Conservation (phyloP, 1,140 invertebrate genomes). For the Ips typographus region DNA sequence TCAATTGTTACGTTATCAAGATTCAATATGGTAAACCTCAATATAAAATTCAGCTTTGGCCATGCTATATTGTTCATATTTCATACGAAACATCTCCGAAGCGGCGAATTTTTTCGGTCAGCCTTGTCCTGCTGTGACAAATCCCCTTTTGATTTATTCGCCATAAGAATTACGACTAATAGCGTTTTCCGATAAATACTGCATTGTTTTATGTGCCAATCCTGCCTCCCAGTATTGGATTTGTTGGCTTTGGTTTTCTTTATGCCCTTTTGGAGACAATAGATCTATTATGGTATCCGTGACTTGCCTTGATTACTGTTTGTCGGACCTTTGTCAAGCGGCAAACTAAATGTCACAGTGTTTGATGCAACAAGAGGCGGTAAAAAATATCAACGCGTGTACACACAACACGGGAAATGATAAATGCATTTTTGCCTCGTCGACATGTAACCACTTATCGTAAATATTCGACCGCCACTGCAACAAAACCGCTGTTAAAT, state of each 20-base stretch:
- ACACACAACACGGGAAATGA: constrained; percentile 14
- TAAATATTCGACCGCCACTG: constrained; percentile 25
- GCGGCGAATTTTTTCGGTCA: background rate
- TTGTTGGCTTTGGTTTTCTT: background rate
- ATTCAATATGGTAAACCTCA: too few relatives aligned
- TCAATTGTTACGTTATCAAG: too few relatives aligned
- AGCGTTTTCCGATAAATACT: background rate
- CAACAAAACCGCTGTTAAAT: constrained; percentile 34
- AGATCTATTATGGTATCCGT: background rate
- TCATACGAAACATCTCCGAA: too few relatives aligned
- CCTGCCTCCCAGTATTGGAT: too few relatives aligned
- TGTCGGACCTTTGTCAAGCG: background rate
- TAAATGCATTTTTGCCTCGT: constrained; percentile 23
- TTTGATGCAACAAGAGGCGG: background rate
- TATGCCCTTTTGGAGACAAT: background rate
- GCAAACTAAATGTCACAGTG: background rate
- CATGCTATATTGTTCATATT: too few relatives aligned
- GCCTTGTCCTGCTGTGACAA: background rate
- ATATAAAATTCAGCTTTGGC: too few relatives aligned
- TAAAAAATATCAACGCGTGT: constrained; percentile 16
- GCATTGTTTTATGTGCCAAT: constrained; percentile 2
- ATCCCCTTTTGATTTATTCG: background rate
- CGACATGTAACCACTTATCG: constrained; percentile 29
- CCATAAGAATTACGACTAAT: constrained; percentile 2
- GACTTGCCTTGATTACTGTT: background rate